phyloP scores from a whole-genome alignment of 1,140 invertebrate genomes.

The Meloidogyne floridensis region DNA sequence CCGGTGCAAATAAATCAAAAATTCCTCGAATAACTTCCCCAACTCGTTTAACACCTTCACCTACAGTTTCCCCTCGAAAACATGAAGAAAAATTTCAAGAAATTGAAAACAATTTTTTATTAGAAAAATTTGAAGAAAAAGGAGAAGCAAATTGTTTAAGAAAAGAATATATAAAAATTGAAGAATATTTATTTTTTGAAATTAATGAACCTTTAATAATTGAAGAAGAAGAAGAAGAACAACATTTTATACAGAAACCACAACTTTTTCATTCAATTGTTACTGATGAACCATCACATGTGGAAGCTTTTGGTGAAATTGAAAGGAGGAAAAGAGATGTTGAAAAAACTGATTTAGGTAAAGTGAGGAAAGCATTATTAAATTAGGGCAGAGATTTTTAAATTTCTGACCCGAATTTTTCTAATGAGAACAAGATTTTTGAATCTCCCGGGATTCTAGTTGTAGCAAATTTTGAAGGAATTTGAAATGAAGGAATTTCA shows the following conservation, averaged over 20 bases:
- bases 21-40: not conserved
- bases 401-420: too few relatives aligned
- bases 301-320: not conserved
- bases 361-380: not conserved
- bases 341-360: not conserved
- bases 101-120: conserved; percentile 4
- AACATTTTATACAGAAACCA: not conserved
- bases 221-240: not conserved
- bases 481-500: too few relatives aligned
- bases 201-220: not conserved
- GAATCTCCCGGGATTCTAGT: too few relatives aligned
- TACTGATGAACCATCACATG: not conserved
- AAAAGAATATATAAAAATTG: conserved; percentile 10
- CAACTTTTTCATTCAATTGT: not conserved
- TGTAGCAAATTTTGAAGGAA: too few relatives aligned
- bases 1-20: not conserved
- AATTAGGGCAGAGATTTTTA: too few relatives aligned
- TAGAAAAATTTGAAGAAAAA: not conserved
- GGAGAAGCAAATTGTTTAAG: not conserved
- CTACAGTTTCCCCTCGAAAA: not conserved
- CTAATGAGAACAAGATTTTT: too few relatives aligned
- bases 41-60: not conserved
- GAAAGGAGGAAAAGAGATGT: not conserved
- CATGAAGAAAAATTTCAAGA: not conserved
- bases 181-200: not conserved